Evolutionary conservation across 1,140 invertebrate genomes (phyloP).

Genomic region (Cataglyphis hispanica): DNA sequence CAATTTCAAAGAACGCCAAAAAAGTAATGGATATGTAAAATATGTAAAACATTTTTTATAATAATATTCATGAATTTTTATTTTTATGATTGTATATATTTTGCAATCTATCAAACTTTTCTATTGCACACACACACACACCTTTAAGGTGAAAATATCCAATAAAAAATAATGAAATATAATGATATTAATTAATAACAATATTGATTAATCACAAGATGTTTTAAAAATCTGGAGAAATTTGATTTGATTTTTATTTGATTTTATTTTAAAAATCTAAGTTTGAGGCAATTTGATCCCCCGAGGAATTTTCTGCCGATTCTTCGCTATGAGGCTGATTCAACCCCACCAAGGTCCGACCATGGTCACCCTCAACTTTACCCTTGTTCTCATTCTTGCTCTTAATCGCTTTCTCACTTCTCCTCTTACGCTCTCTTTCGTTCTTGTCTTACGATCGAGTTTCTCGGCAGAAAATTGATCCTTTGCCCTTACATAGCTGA

Average conservation of each 20-base stretch:
- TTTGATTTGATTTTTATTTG: not conserved
- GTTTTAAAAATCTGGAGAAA: not conserved
- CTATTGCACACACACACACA: not conserved
- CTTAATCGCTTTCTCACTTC: conserved; percentile 20
- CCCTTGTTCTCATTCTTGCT: conserved; percentile 43
- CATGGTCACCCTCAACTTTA: conserved; percentile 58
- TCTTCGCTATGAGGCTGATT: not conserved
- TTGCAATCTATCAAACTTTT: not conserved
- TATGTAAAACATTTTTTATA: conserved; percentile 15
- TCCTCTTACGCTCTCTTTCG: conserved; percentile 15
- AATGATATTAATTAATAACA: not conserved
- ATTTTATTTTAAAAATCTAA: not conserved
- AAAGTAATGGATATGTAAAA: not conserved
- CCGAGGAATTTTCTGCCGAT: conserved; percentile 15
- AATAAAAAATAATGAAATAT: not conserved
- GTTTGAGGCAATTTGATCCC: not conserved
- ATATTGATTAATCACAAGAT: not conserved
- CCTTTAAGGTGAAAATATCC: not conserved
- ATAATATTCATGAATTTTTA: not conserved
- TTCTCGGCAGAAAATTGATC: conserved; percentile 50
- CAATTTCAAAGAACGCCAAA: not conserved
- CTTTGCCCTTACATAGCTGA: conserved; percentile 32
- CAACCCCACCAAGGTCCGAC: conserved; percentile 3
- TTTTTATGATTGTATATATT: not conserved
- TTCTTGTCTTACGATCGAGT: conserved; percentile 33